Evolutionary conservation across 1,140 invertebrate genomes (phyloP).

Genomic region (Ditylenchus dipsaci): DNA sequence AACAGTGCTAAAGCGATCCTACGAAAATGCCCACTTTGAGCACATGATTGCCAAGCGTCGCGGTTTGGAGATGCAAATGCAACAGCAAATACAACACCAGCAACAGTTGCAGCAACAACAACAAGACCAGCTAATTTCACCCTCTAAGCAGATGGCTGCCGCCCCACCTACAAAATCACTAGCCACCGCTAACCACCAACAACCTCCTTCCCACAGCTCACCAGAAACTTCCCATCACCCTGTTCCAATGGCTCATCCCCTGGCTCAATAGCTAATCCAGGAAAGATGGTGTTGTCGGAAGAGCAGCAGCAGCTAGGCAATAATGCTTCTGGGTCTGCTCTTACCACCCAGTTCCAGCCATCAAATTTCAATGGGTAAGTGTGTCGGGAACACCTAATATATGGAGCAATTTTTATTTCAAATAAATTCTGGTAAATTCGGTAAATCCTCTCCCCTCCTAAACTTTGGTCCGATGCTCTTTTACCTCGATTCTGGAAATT

Average conservation of each 20-base stretch:
- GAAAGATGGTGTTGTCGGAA: neutral
- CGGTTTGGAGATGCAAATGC: neutral
- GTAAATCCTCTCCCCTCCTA: too few relatives aligned
- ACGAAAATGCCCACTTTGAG: neutral
- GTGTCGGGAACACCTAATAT: too few relatives aligned
- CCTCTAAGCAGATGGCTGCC: too few relatives aligned
- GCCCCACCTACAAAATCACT: too few relatives aligned
- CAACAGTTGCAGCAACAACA: neutral
- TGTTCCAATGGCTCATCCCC: neutral
- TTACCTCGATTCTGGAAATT: too few relatives aligned
- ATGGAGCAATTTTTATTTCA: too few relatives aligned
- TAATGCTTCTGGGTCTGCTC: too few relatives aligned
- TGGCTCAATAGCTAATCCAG: neutral
- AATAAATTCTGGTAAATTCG: too few relatives aligned
- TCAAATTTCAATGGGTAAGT: too few relatives aligned
- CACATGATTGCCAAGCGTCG: slow-evolving; percentile 8
- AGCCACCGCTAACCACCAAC: neutral
- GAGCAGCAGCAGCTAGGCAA: too few relatives aligned
- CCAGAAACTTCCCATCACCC: neutral
- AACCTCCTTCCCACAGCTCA: neutral
- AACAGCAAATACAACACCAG: slow-evolving; percentile 16
- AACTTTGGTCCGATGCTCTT: too few relatives aligned
- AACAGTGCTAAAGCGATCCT: neutral
- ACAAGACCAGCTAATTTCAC: neutral
- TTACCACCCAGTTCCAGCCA: too few relatives aligned